These are phyloP conservation scores for Autographa gamma DNA, from an alignment of 2,888 invertebrate genomes.

Conservation along the genomic window DNA sequence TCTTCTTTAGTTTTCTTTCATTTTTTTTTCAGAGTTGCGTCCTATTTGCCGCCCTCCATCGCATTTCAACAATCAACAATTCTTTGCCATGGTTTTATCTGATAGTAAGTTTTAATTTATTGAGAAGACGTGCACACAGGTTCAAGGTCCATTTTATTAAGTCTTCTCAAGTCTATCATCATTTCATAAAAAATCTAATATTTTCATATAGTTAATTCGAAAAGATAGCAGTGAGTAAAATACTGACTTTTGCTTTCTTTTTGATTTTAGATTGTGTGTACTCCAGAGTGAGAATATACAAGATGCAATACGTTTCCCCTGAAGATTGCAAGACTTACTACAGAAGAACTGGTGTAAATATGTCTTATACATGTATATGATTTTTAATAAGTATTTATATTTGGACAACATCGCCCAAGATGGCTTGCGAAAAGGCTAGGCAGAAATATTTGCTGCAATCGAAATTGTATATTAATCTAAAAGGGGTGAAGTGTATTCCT, in stretches of 20 bases:
- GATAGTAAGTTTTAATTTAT: constrained; percentile 40
- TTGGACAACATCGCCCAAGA: too few species aligned
- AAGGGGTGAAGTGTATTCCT: too few species aligned
- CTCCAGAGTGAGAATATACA: constrained; percentile 61
- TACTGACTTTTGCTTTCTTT: constrained; percentile 23
- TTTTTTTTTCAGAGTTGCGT: constrained; percentile 42
- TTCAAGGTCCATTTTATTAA: too few species aligned
- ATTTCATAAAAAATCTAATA: too few species aligned
- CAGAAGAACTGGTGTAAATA: constrained; percentile 63
- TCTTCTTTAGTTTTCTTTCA: neutral
- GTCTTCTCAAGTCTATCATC: too few species aligned
- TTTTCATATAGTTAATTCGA: neutral
- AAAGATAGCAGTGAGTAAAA: neutral
- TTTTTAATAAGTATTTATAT: too few species aligned
- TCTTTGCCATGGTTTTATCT: constrained; percentile 58
- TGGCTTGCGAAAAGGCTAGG: too few species aligned
- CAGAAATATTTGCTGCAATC: too few species aligned
- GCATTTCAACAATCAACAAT: constrained; percentile 38
- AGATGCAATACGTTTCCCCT: constrained; percentile 62
- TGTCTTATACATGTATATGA: neutral
- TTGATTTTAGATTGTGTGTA: constrained; percentile 62
- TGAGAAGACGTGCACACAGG: neutral
- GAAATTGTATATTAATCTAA: too few species aligned
- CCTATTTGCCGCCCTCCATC: constrained; percentile 68
- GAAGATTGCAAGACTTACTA: constrained; percentile 65